A percentile compares a stretch with the other conserved stretches of the same genome.
phyloP scores from a whole-genome alignment of 1,140 invertebrate genomes.

The Meteorus sp. region DNA sequence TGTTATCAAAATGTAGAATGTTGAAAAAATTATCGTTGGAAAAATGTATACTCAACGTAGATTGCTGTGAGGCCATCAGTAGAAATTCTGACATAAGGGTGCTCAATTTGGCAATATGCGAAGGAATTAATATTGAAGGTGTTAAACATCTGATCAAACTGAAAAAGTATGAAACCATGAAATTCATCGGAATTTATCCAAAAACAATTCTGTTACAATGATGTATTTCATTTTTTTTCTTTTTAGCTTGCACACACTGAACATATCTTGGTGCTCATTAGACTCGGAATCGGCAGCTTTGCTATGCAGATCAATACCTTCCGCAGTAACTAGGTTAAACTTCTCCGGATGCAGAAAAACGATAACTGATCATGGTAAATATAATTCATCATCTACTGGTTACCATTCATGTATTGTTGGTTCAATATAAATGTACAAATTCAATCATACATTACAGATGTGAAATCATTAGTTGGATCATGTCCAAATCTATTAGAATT shows the following conservation, averaged over 20 bases:
- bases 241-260: constrained; percentile 72
- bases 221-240: constrained; percentile 29
- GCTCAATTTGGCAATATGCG: constrained; percentile 75
- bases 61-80: constrained; percentile 67
- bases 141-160: constrained; percentile 65
- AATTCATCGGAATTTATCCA: no score
- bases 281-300: constrained; percentile 62
- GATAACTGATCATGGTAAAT: constrained; percentile 75
- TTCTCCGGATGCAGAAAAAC: constrained; percentile 77
- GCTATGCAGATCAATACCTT: constrained; percentile 66
- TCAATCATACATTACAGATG: constrained; percentile 62
- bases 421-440: no score
- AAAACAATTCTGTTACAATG: no score
- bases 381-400: constrained; percentile 13
- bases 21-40: constrained; percentile 84
- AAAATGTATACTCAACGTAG: constrained; percentile 67
- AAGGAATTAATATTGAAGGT: constrained; percentile 65
- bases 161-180: constrained; percentile 58
- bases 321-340: constrained; percentile 72
- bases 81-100: constrained; percentile 69
- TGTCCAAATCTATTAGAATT: constrained; percentile 78
- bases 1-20: constrained; percentile 70
- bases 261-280: constrained; percentile 82
- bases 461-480: constrained; percentile 64
- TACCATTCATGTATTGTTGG: constrained; percentile 7